Evolutionary conservation across 2,113 vertebrate genomes (phyloP).

Genomic region (Equus quagga): DNA sequence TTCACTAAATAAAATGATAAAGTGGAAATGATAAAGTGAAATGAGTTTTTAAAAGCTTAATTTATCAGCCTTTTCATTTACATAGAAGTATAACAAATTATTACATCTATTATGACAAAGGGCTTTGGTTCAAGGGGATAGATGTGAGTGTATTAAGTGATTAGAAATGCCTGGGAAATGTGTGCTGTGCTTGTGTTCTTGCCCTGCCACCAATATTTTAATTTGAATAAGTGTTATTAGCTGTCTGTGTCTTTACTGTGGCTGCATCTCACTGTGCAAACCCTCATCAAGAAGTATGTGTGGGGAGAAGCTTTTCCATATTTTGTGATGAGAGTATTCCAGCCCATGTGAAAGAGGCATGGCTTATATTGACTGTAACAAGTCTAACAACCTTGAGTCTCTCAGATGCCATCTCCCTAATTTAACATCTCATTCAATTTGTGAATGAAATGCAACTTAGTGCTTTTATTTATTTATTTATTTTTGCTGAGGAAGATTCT

Average conservation of each 20-base stretch:
- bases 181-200: not conserved
- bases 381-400: constrained; percentile 70
- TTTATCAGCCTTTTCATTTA: not conserved
- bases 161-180: not conserved
- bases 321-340: not conserved
- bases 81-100: not conserved
- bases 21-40: not conserved
- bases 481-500: too few species aligned
- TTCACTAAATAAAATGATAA: not conserved
- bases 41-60: not conserved
- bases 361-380: constrained; percentile 79
- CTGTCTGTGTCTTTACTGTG: not conserved
- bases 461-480: constrained; percentile 32
- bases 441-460: constrained; percentile 75
- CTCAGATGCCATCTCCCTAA: constrained; percentile 77
- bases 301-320: not conserved
- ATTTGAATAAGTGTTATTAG: not conserved
- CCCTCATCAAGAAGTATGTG: not conserved
- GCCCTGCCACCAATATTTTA: constrained; percentile 7
- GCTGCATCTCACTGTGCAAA: constrained; percentile 13
- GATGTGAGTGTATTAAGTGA: not conserved
- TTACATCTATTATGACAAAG: not conserved
- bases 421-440: constrained; percentile 82
- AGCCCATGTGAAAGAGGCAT: constrained; percentile 31
- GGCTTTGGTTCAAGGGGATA: not conserved